phyloP scores from a whole-genome alignment of 2,113 vertebrate species.

The Thinocorus orbignyianus region DNA sequence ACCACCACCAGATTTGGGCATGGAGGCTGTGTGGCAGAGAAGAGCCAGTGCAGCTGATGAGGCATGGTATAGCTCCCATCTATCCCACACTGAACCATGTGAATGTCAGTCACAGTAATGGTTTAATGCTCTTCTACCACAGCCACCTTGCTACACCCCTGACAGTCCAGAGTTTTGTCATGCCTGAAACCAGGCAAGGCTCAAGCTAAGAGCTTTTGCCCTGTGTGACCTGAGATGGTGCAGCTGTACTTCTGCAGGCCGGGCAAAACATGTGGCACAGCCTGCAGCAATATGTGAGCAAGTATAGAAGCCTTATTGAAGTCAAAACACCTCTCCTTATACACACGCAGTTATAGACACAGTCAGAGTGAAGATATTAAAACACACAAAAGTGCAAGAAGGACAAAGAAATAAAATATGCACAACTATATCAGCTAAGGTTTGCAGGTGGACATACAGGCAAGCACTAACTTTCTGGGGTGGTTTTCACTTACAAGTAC shows the following conservation, averaged over 20 bases:
- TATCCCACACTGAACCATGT: fast-evolving
- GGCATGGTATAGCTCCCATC: not conserved
- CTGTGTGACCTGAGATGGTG: fast-evolving
- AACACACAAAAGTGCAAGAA: not conserved
- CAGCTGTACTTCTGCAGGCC: not conserved
- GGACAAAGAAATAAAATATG: not conserved
- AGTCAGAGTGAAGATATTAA: not conserved
- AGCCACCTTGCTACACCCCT: fast-evolving
- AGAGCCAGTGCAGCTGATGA: fast-evolving
- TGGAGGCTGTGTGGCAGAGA: fast-evolving
- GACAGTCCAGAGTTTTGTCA: not conserved
- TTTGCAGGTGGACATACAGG: not conserved
- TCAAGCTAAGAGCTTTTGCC: not conserved
- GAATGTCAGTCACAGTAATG: fast-evolving
- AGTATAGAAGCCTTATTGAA: not conserved
- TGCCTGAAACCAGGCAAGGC: not conserved
- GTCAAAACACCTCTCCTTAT: not conserved
- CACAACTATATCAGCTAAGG: not conserved
- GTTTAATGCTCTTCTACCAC: not conserved
- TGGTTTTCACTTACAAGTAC: not conserved
- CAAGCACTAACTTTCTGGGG: not conserved
- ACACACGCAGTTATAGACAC: not conserved
- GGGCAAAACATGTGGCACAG: fast-evolving
- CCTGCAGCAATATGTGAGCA: not conserved
- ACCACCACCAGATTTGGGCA: not conserved